Evolutionary conservation across 2,797 vertebrate species (phyloP), one percentile per base, ranked within the genome.

Genomic region (Centropyge bicolor): DNA sequence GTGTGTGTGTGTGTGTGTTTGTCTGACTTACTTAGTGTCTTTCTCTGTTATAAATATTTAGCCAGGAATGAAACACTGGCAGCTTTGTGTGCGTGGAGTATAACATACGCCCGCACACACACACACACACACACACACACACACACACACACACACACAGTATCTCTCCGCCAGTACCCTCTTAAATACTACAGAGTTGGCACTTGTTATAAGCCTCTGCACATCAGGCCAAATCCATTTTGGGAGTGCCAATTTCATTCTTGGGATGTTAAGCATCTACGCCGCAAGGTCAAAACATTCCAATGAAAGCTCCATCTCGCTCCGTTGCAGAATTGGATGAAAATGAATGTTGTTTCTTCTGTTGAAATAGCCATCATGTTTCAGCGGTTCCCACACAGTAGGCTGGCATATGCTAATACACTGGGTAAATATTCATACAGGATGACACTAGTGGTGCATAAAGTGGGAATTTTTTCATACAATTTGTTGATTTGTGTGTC

Each of bases 141-240:
- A 38, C 79, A 45, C 70, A 65, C 66, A 61, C 75, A 64, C 78
- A 86, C 74, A 69, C 46, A 64, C 2, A 31, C 46, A 43, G 7
- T 27, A 36, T 70, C 79, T 59, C 76, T 81, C 78, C n/a, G 60
- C 86, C 91, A 91, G 87, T 83, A 80, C 75, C 88, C 85, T 88
- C 90, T 92, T 92, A 88, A 91, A 89, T 89, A 90, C 90, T 80
- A 89, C 90, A 87, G 80, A 80, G 76, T 80, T 92, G 92, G 92
- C 90, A 90, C 87, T 90, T 86, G 83, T 83, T 86, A 78, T 87
- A 87, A 89, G 92, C 86, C 80, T 80, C 76, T 70, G 88, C 89
- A 90, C 88, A 89, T 93, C 88, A 87, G 84, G 92, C 91, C 90
- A 91, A 93, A 90, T 89, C 88, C 89, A 91, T 93, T 92, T 85